A percentile compares a stretch with the other conserved stretches of the same genome.
Conservation (phyloP, 2,113 vertebrate species). For the rat (Rattus norvegicus) region GRCr8 NC_086031.1:40010501-40011000, state of each 20-base stretch:
- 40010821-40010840: slow-evolving; percentile 27
- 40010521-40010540: background rate
- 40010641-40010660: slow-evolving; percentile 29
- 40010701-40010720: slow-evolving; percentile 13
- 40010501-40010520: background rate
- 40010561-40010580: background rate
- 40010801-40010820: background rate
- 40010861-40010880: background rate
- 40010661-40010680: slow-evolving; percentile 28
- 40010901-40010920: background rate
- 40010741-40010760: background rate
- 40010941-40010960: background rate
- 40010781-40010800: slow-evolving; percentile 44
- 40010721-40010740: background rate
- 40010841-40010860: background rate
- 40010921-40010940: background rate
- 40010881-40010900: background rate
- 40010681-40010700: background rate
- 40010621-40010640: slow-evolving; percentile 42
- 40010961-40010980: too few species aligned
- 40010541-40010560: background rate
- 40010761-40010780: slow-evolving; percentile 41
- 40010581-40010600: slow-evolving; percentile 6
- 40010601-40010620: slow-evolving; percentile 32
- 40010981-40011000: background rate